Evolutionary conservation across 2,888 invertebrate species (phyloP).

Genomic region (Lasioglossum leucozonium): DNA sequence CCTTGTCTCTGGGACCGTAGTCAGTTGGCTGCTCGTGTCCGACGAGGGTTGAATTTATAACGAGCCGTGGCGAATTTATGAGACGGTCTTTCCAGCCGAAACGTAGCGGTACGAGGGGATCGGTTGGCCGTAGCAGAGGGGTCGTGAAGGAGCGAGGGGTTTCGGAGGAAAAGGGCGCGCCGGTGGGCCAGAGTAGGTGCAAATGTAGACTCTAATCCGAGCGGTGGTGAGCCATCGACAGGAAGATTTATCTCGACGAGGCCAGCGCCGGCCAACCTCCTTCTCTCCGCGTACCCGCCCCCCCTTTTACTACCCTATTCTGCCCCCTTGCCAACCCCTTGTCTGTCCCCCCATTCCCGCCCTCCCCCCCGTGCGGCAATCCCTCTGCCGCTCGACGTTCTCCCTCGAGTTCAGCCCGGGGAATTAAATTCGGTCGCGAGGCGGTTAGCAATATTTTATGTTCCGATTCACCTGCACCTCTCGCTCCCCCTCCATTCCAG

Average conservation of each 20-base stretch:
- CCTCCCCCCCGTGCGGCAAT: constrained; percentile 38
- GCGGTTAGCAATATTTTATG: constrained; percentile 74
- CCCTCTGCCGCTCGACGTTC: constrained; percentile 61
- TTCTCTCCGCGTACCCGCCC: constrained; percentile 31
- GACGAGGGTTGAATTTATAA: constrained; percentile 80
- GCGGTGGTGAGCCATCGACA: constrained; percentile 82
- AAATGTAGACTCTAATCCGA: constrained; percentile 83
- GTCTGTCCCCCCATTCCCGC: not conserved
- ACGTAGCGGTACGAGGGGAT: not conserved
- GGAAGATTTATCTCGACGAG: constrained; percentile 82
- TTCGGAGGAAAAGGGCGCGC: constrained; percentile 31
- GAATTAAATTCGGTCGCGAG: constrained; percentile 75
- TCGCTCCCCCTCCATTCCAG: not conserved
- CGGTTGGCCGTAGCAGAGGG: constrained; percentile 32
- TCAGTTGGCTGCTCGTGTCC: constrained; percentile 58
- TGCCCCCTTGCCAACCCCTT: not conserved
- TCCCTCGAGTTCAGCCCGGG: constrained; percentile 62
- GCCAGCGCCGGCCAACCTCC: constrained; percentile 50
- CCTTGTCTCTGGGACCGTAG: constrained; percentile 26
- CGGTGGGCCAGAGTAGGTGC: constrained; percentile 75
- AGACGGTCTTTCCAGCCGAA: constrained; percentile 70
- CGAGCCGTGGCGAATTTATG: constrained; percentile 79
- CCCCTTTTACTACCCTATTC: constrained; percentile 16
- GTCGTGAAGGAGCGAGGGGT: constrained; percentile 29
- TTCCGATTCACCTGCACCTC: constrained; percentile 48